Evolutionary conservation across 2,888 invertebrate species (phyloP).

Genomic region (Limnephilus rhombicus): DNA sequence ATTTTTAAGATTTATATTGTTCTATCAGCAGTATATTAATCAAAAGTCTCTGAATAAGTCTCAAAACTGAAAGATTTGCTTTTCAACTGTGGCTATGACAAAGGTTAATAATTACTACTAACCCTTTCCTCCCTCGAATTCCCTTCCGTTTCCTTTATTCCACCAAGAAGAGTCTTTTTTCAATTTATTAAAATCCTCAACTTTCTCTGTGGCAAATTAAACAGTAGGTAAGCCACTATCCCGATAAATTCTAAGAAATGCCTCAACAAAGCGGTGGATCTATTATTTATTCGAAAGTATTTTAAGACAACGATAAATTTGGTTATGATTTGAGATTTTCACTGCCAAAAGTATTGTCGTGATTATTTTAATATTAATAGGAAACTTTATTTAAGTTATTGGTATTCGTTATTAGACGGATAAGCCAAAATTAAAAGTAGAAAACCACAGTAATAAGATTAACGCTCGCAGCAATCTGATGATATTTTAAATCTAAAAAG

Average conservation of each 20-base stretch:
- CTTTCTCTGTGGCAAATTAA: conserved; percentile 21
- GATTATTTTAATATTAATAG: too few relatives aligned
- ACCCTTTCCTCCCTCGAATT: conserved; percentile 5
- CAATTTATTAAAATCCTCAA: conserved; percentile 31
- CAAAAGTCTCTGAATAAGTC: background rate
- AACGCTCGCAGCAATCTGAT: too few relatives aligned
- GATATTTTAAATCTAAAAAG: too few relatives aligned
- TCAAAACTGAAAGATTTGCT: background rate
- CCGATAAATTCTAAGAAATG: background rate
- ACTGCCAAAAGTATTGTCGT: too few relatives aligned
- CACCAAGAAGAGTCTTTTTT: background rate
- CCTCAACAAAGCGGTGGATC: background rate
- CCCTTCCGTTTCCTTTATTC: background rate
- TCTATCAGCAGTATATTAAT: background rate
- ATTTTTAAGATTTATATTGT: too few relatives aligned
- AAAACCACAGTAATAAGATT: too few relatives aligned
- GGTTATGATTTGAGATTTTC: too few relatives aligned
- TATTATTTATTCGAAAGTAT: background rate
- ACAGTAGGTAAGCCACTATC: background rate
- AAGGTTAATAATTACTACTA: conserved; percentile 2
- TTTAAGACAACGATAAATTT: background rate
- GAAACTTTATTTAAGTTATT: too few relatives aligned
- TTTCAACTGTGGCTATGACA: background rate
- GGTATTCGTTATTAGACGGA: too few relatives aligned
- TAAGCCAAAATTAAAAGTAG: too few relatives aligned